phyloP scores from a whole-genome alignment of 2,888 invertebrate genomes.

The Coenonympha arcania region DNA sequence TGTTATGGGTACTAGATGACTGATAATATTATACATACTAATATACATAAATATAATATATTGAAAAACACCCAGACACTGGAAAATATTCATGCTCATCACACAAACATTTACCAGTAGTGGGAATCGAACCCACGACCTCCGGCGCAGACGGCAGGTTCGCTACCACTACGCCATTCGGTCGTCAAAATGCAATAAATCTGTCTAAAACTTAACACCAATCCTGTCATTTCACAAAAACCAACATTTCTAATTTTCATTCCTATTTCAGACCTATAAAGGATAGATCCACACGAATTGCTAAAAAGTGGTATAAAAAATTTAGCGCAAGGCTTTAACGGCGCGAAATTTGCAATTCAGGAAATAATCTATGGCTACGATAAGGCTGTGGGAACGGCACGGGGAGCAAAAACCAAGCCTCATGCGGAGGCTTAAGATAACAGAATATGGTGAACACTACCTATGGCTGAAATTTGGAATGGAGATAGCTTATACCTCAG shows the following conservation, averaged over 20 bases:
- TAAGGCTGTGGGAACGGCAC: slow-evolving; percentile 27
- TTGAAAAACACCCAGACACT: no score
- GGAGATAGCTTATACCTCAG: no score
- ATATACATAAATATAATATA: no score
- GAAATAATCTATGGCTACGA: slow-evolving; percentile 36
- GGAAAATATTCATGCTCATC: no score
- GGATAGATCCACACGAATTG: not conserved
- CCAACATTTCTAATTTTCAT: not conserved
- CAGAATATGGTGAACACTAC: slow-evolving; percentile 16
- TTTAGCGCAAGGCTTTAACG: slow-evolving; percentile 5
- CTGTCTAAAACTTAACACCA: no score
- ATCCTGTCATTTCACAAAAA: not conserved
- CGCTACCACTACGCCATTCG: no score
- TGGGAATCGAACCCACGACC: no score
- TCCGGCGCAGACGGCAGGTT: no score
- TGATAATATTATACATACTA: no score
- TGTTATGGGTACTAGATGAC: no score
- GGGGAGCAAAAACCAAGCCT: slow-evolving; percentile 25
- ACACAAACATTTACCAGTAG: no score
- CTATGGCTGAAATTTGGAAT: not conserved
- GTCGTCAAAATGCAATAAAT: no score
- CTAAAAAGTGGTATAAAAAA: slow-evolving; percentile 10
- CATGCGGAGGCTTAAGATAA: slow-evolving; percentile 19
- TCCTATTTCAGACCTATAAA: not conserved
- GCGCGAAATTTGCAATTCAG: slow-evolving; percentile 55